Conservation (phyloP, 1,140 invertebrate genomes). For the Oncopeltus fasciatus region DNA sequence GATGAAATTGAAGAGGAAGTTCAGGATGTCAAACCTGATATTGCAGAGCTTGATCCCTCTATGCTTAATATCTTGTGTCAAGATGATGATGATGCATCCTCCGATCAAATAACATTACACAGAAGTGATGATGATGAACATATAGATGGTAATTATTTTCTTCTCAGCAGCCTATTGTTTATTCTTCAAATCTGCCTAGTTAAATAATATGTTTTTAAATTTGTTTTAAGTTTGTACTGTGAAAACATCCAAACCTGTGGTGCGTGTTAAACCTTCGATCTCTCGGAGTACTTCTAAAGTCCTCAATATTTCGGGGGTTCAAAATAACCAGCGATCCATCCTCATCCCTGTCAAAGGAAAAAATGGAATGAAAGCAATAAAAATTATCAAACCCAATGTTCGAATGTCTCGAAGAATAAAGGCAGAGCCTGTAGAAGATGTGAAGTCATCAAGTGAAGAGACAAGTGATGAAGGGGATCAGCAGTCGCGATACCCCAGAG, state of each 20-base stretch:
- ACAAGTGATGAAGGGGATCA: slow-evolving; percentile 21
- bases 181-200: too few species aligned
- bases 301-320: slow-evolving; percentile 21
- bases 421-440: slow-evolving; percentile 19
- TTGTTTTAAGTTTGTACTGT: background rate
- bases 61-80: background rate
- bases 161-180: slow-evolving; percentile 8
- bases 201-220: background rate
- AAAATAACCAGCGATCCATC: slow-evolving; percentile 43
- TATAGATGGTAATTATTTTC: slow-evolving; percentile 21
- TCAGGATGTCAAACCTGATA: slow-evolving; percentile 11
- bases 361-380: slow-evolving; percentile 45
- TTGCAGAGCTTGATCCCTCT: slow-evolving; percentile 4
- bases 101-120: background rate
- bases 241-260: slow-evolving; percentile 10
- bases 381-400: slow-evolving; percentile 40
- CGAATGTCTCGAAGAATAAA: slow-evolving; percentile 16
- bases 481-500: slow-evolving; percentile 21
- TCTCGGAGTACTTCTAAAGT: slow-evolving; percentile 15
- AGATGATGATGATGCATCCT: background rate
- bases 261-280: slow-evolving; percentile 17
- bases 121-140: slow-evolving; percentile 18
- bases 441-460: slow-evolving; percentile 20
- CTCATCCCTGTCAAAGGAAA: slow-evolving; percentile 42
- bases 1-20: slow-evolving; percentile 17